phyloP scores from a whole-genome alignment of 2,888 invertebrate species.

The Drosophila setosimentum region DNA sequence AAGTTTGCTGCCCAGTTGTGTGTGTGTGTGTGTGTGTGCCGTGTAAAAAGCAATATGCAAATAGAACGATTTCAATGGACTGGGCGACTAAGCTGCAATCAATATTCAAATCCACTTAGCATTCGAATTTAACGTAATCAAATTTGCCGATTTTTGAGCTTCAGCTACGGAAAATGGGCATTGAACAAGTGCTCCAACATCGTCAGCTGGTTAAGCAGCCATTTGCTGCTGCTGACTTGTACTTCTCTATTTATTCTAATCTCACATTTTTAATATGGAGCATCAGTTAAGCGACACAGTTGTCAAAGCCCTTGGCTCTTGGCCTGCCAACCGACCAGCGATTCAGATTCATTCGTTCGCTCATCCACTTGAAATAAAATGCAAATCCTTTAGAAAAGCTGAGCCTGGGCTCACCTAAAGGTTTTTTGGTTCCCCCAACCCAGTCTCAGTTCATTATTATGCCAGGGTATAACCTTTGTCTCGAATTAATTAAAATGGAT shows the following conservation, averaged over 20 bases:
- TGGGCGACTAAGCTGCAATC: slow-evolving; percentile 73
- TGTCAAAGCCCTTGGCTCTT: slow-evolving; percentile 3
- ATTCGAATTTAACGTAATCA: slow-evolving; percentile 75
- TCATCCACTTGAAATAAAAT: slow-evolving; percentile 81
- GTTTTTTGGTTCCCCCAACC: slow-evolving; percentile 12
- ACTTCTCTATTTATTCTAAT: slow-evolving; percentile 75
- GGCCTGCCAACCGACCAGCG: neutral
- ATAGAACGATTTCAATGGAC: slow-evolving; percentile 59
- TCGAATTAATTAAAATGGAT: slow-evolving; percentile 83
- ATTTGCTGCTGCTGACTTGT: slow-evolving; percentile 36
- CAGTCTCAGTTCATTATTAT: slow-evolving; percentile 73
- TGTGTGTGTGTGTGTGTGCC: slow-evolving; percentile 18
- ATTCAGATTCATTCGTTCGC: slow-evolving; percentile 61
- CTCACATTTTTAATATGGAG: slow-evolving; percentile 75
- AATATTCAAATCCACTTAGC: slow-evolving; percentile 80
- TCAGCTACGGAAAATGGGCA: slow-evolving; percentile 8
- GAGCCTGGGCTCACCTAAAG: slow-evolving; percentile 51
- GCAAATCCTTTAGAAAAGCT: slow-evolving; percentile 77
- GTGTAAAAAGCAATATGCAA: slow-evolving; percentile 77
- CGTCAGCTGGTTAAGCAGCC: slow-evolving; percentile 30
- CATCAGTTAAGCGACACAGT: slow-evolving; percentile 57
- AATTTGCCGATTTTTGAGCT: slow-evolving; percentile 72
- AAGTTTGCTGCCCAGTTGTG: slow-evolving; percentile 46
- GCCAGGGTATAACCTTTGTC: slow-evolving; percentile 80
- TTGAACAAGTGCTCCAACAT: slow-evolving; percentile 5